These are phyloP conservation scores for Glaucopsyche alexis DNA, from an alignment of 2,888 invertebrate species.

Conservation along the genomic window DNA sequence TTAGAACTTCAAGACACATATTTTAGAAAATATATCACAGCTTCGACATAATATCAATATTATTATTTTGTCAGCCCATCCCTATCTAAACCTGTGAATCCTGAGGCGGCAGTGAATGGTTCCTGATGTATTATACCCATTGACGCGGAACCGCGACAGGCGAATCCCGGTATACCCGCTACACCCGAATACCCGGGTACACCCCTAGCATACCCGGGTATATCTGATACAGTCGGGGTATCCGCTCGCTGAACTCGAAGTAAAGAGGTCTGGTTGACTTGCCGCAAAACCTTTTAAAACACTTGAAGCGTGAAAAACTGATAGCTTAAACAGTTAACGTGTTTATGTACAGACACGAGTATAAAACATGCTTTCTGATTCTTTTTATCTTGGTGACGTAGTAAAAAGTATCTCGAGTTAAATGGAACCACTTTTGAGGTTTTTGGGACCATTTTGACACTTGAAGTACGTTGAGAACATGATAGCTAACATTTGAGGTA, in stretches of 20 bases:
- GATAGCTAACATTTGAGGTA: no score
- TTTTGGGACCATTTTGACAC: no score
- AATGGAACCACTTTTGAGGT: no score
- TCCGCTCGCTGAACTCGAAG: slow-evolving; percentile 7
- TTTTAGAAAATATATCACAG: no score
- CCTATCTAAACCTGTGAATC: slow-evolving; percentile 63
- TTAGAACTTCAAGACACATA: no score
- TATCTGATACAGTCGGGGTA: not conserved
- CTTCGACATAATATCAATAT: slow-evolving; percentile 29
- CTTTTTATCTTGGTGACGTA: not conserved
- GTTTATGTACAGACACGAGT: not conserved
- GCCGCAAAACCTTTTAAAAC: slow-evolving; percentile 20
- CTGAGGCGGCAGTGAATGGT: slow-evolving; percentile 70
- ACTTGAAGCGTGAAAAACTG: slow-evolving; percentile 14
- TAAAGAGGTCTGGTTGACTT: slow-evolving; percentile 13
- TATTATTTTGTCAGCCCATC: slow-evolving; percentile 41
- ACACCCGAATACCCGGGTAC: slow-evolving; percentile 35
- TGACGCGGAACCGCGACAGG: slow-evolving; percentile 63
- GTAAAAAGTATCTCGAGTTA: no score
- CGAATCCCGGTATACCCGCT: slow-evolving; percentile 41
- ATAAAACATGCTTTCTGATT: not conserved
- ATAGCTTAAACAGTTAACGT: slow-evolving; percentile 16
- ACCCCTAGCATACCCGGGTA: not conserved
- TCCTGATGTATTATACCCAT: slow-evolving; percentile 72
- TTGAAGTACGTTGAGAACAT: no score